These are phyloP conservation scores for Ectropis grisescens DNA, from an alignment of 1,140 invertebrate species.

Conservation along the genomic window DNA sequence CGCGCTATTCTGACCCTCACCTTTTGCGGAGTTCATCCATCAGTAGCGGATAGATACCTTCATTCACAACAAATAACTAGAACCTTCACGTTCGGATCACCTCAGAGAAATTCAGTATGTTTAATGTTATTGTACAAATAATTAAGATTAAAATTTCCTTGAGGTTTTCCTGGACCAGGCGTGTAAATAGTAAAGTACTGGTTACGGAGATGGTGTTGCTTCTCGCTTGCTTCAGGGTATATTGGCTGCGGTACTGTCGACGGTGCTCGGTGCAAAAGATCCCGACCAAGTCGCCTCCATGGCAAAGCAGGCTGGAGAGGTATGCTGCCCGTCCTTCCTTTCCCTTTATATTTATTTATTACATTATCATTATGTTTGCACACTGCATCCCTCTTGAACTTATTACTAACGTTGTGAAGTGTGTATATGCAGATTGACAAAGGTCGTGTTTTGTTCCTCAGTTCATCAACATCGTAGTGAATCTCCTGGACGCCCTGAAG, in stretches of 20 bases:
- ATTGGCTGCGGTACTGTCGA: constrained; percentile 89
- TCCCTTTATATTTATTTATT: constrained; percentile 11
- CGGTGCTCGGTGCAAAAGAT: constrained; percentile 89
- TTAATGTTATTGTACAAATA: too few relatives aligned
- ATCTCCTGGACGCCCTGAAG: constrained; percentile 89
- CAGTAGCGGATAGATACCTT: constrained; percentile 33
- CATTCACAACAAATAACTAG: constrained; percentile 40
- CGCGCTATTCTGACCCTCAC: constrained; percentile 40
- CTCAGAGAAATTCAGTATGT: constrained; percentile 39
- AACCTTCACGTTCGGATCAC: constrained; percentile 31
- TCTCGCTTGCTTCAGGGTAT: constrained; percentile 83
- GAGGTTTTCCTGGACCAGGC: constrained; percentile 36
- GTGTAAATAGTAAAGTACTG: constrained; percentile 66
- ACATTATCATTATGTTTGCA: constrained; percentile 6
- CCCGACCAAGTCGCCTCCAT: constrained; percentile 89
- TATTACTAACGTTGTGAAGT: too few relatives aligned
- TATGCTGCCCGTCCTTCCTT: constrained; percentile 73
- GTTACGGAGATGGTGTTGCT: constrained; percentile 66
- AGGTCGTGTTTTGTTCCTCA: constrained; percentile 69
- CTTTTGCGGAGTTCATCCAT: constrained; percentile 26
- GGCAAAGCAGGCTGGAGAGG: constrained; percentile 94
- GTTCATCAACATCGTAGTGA: constrained; percentile 93
- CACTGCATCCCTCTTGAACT: constrained; percentile 2
- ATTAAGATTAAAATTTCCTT: constrained; percentile 19
- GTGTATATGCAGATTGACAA: too few relatives aligned